phyloP scores from a whole-genome alignment of 2,888 invertebrate species.

The Diarsia mendica region DNA sequence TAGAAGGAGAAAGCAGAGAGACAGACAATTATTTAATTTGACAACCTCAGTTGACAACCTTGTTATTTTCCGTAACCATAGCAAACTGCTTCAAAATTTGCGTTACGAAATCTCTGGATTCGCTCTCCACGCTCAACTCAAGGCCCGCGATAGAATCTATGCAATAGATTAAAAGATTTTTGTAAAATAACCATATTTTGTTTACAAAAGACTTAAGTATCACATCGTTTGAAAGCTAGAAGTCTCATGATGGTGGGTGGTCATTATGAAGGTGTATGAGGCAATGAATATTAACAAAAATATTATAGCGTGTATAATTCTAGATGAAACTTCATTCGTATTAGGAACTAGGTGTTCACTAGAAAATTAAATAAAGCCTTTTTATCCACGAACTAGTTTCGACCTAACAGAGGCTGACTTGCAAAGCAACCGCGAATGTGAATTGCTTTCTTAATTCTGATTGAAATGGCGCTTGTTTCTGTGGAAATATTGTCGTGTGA shows the following conservation, averaged over 20 bases:
- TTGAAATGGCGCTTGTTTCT: conserved; percentile 30
- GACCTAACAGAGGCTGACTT: conserved; percentile 20
- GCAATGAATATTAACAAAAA: not conserved
- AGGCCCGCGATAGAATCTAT: no score
- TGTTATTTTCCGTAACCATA: no score
- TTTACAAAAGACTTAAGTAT: not conserved
- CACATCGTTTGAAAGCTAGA: not conserved
- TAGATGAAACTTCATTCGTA: not conserved
- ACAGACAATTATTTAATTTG: no score
- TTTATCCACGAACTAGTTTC: conserved; percentile 13
- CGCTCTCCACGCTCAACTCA: no score
- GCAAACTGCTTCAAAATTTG: no score
- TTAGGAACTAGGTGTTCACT: not conserved
- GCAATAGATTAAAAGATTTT: no score
- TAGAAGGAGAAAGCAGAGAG: no score
- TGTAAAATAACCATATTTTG: not conserved
- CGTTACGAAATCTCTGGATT: no score
- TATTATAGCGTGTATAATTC: not conserved
- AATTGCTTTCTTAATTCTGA: conserved; percentile 52
- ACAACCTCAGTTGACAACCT: no score
- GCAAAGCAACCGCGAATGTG: conserved; percentile 38
- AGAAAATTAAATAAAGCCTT: conserved; percentile 18
- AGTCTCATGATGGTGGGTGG: not conserved
- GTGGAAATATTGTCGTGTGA: conserved; percentile 12
- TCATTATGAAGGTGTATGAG: not conserved